Base-by-base conservation (phyloP, 2,113 vertebrate genomes). In the Tapirus terrestris region DNA sequence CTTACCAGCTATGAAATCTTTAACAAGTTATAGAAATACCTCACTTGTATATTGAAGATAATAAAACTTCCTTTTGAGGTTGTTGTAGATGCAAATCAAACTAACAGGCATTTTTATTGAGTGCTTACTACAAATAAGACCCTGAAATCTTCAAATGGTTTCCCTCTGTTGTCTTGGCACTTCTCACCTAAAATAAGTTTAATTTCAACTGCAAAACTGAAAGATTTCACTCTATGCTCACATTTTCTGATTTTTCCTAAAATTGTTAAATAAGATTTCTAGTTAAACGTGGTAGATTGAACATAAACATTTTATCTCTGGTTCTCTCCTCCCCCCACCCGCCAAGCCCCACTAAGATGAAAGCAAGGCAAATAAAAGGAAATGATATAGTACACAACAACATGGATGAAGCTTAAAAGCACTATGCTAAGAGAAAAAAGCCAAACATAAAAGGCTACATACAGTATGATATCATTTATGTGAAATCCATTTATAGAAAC, bases 291-390 rank as follows among this genome's bases (percentile, higher is more conserved):
- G 31, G 45, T 63, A 77, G n/a, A 48, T 67, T 70, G 36, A 73
- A 97, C 72, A 61, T 33, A 87, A 83, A 88, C 16, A 81, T 90
- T 91, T 89, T 36, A 94, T 86, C 51, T 81, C 8, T 76, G 31
- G 60, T 45, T 29, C 43, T 31, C 8, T 23, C 21, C 2, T n/a
- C 3, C 31, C 39, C 6, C 0, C 18, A 60, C 6, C 0, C 18
- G 43, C 6, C 16, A 82, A 68, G 70, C 18, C 39, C 53, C n/a
- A 82, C 8, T n/a, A 58, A 83, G 60, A 58, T 60, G 14, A 96
- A 56, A 81, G 36, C 31, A 58, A 79, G 73, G 13, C 9, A 17
- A 72, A 73, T 29, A 75, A 81, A 53, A 68, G 51, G 63, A 51
- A 70, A 36, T 83, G 48, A 56, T 8, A 31, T 4, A 51, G 5